phyloP scores from a whole-genome alignment of 2,113 vertebrate genomes.

The Antechinus flavipes region DNA sequence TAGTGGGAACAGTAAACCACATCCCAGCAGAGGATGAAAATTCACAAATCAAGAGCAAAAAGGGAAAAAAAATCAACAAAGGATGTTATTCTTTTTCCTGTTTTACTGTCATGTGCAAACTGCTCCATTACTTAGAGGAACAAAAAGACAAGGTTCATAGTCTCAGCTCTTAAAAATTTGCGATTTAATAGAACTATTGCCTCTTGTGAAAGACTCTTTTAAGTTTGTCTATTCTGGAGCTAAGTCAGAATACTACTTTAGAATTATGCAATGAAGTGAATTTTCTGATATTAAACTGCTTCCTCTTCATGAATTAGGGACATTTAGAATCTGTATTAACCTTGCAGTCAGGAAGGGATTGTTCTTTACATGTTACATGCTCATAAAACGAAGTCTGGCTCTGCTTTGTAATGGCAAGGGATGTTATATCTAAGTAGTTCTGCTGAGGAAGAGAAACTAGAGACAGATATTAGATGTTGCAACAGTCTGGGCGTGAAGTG shows the following conservation, averaged over 20 bases:
- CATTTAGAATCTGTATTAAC: background rate
- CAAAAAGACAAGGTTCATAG: slow-evolving; percentile 60
- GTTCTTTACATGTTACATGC: background rate
- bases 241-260: background rate
- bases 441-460: background rate
- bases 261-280: background rate
- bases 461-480: background rate
- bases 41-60: slow-evolving; percentile 61
- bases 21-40: slow-evolving; percentile 42
- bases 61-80: slow-evolving; percentile 56
- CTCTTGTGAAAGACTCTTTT: slow-evolving; percentile 56
- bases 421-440: background rate
- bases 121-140: background rate
- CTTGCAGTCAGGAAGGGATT: background rate
- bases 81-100: background rate
- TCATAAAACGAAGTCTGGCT: background rate
- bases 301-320: background rate
- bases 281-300: rapidly evolving
- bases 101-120: slow-evolving; percentile 42
- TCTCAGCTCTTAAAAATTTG: slow-evolving; percentile 63
- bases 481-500: background rate
- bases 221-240: slow-evolving; percentile 42
- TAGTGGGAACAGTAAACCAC: slow-evolving; percentile 30
- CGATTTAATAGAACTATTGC: slow-evolving; percentile 39
- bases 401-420: background rate